Evolutionary conservation across 2,888 invertebrate genomes (phyloP), one percentile per base, ranked within the genome.

Genomic region (Uropetala carovei): DNA sequence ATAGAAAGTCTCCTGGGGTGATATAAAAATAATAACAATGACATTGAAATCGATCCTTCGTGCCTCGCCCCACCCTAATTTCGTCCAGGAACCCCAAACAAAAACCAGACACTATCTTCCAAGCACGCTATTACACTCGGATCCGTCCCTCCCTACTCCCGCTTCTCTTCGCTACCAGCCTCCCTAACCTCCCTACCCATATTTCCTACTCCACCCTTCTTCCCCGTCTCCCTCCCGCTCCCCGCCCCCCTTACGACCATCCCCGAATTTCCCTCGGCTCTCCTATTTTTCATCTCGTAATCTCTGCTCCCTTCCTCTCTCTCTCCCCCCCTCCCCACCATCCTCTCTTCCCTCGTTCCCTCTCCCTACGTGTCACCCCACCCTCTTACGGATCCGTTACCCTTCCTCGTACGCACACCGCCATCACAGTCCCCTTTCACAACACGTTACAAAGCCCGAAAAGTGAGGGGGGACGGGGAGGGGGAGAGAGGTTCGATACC

Each of bases 371-470:
- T 43, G 30, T 56, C 18, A 11, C 13, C 22, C 64, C 68, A 30
- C 64, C 4, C 64, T 64, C 27, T 10, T 10, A 7, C 43, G 11
- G n/a, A 10, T 30, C 0, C 30, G 22, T 10, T 30, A 60, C 43
- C 43, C 18, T 13, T n/a, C 58, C 13, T 27, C 11, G 75, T 22
- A 14, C 22, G 14, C 27, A 14, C 75, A 27, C 22, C 75, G 75
- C 75, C 75, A 75, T 75, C 22, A 75, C 75, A 75, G 22, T 75
- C 22, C 75, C 75, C 27, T 75, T 27, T 75, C 75, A 68, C 68
- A 22, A 68, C n/a, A 18, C 75, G 22, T 75, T 75, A 75, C 22
- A 11, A 3, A 27, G 75, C 43, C 43, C 43, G 43, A 43, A 43
- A 43, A n/a, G n/a, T n/a, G n/a, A n/a, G n/a, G n/a, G n/a, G n/a